phyloP scores from a whole-genome alignment of 2,797 vertebrate genomes.

The Acanthurus lineatus region DNA sequence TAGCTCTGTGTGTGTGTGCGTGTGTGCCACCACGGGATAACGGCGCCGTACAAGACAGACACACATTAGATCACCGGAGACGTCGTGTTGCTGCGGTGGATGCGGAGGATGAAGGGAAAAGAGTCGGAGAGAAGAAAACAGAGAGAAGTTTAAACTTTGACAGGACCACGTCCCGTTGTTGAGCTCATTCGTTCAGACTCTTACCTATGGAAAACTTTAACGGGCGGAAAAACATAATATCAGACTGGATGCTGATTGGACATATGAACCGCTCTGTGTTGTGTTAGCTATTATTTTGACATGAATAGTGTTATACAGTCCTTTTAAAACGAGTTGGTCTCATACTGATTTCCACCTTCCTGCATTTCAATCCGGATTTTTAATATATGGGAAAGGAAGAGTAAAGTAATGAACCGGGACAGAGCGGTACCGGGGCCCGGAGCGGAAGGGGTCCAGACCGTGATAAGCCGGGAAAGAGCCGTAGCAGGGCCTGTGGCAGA shows the following conservation, averaged over 20 bases:
- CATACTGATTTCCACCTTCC: not conserved
- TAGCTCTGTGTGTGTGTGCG: not conserved
- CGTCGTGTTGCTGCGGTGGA: conserved; percentile 19
- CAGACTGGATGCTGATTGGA: conserved; percentile 44
- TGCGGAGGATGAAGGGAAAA: conserved; percentile 34
- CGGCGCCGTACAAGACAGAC: conserved; percentile 13
- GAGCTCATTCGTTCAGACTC: not conserved
- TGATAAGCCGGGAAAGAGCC: conserved; percentile 88
- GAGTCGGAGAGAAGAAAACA: conserved; percentile 11
- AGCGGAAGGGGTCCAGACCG: conserved; percentile 74
- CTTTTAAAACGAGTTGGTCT: conserved; percentile 16
- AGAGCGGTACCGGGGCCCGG: conserved; percentile 85
- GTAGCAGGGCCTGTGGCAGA: conserved; percentile 77
- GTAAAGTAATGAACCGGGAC: conserved; percentile 90
- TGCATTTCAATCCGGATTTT: conserved; percentile 35
- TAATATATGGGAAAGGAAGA: conserved; percentile 74
- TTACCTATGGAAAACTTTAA: conserved; percentile 55
- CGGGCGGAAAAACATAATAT: conserved; percentile 10
- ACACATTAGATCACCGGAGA: conserved; percentile 21
- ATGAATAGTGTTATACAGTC: conserved; percentile 12
- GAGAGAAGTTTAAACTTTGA: conserved; percentile 47
- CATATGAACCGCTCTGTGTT: conserved; percentile 11
- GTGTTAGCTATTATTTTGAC: conserved; percentile 16
- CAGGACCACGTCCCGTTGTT: conserved; percentile 15
- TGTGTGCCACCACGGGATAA: conserved; percentile 34